phyloP scores from a whole-genome alignment of 2,113 vertebrate genomes.

The Tonatia bakeri region DNA sequence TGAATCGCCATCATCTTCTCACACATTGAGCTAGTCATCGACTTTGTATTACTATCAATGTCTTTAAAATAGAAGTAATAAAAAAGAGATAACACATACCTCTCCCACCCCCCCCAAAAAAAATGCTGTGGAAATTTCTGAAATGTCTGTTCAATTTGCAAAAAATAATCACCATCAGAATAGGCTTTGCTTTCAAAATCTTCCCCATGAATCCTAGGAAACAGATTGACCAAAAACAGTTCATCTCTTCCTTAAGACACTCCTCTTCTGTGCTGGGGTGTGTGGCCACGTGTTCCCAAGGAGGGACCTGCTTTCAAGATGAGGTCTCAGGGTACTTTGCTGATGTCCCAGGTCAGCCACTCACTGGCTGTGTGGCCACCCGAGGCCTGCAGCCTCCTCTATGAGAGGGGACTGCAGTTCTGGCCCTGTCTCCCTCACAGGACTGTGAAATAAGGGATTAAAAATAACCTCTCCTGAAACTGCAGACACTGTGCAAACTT shows the following conservation, averaged over 20 bases:
- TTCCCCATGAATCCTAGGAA: slow-evolving; percentile 1
- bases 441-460: background rate
- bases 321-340: background rate
- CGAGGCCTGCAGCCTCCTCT: background rate
- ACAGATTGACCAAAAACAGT: background rate
- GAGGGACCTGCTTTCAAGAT: background rate
- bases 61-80: slow-evolving; percentile 44
- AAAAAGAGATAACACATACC: background rate
- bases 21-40: background rate
- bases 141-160: background rate
- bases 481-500: background rate
- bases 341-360: background rate
- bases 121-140: background rate
- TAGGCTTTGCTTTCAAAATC: background rate
- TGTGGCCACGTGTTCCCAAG: background rate
- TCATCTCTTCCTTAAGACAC: background rate
- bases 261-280: background rate
- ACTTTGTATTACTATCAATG: background rate
- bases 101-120: no score
- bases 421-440: background rate
- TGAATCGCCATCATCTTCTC: slow-evolving; percentile 41
- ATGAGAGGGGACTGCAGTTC: background rate
- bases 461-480: slow-evolving; percentile 20
- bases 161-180: background rate
- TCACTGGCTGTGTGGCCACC: background rate